phyloP scores from a whole-genome alignment of 2,113 vertebrate genomes.

The Perca flavescens region DNA sequence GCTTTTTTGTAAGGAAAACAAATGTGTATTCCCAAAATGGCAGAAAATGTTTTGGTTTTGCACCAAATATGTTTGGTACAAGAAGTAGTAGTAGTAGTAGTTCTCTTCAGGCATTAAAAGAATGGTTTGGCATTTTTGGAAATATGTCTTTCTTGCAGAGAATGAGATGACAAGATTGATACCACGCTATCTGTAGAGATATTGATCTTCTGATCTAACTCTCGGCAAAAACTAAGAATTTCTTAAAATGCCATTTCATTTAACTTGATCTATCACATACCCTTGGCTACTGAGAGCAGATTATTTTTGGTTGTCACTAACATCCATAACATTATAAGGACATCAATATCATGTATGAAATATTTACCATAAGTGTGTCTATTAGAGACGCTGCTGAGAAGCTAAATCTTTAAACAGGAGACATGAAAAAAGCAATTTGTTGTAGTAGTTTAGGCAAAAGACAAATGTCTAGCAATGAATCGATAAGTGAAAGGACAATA shows the following conservation, averaged over 20 bases:
- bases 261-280: not conserved
- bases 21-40: not conserved
- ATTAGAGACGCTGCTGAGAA: not conserved
- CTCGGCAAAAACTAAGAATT: not conserved
- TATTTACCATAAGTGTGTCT: not conserved
- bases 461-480: not conserved
- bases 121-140: not conserved
- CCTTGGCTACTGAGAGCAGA: not conserved
- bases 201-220: not conserved
- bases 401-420: not conserved
- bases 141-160: not conserved
- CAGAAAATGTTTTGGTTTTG: not conserved
- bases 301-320: not conserved
- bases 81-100: not conserved
- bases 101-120: not conserved
- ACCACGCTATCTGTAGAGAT: too few relatives aligned
- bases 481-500: not conserved
- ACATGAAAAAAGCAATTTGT: not conserved
- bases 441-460: not conserved
- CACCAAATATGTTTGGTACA: slow-evolving; percentile 25
- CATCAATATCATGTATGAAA: not conserved
- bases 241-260: not conserved
- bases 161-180: not conserved
- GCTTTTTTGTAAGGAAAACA: not conserved
- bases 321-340: not conserved